Base-by-base conservation (phyloP, 1,140 invertebrate genomes). In the Neodiprion fabricii region DNA sequence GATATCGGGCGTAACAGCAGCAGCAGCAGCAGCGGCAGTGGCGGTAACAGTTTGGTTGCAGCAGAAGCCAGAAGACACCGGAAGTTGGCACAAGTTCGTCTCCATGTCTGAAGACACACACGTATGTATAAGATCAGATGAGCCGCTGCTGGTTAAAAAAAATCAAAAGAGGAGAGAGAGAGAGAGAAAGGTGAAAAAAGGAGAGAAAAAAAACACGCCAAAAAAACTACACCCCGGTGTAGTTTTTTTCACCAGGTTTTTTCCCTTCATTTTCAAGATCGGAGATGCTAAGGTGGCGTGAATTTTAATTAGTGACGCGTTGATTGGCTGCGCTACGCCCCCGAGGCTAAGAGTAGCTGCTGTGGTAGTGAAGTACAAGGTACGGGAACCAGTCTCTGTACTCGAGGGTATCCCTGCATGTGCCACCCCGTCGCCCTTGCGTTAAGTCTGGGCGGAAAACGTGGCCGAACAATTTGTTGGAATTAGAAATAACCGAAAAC, bases 221-320 rank as follows among this genome's bases (percentile, higher is more conserved):
- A 0, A 40, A 40, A 40, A 40, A 40, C 28, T 40, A 40, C 28
- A 40, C 67, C 50, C 50, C 17, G 47, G 40, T 28, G 17, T 53
- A 49, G 11, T 48, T 8, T 12, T 67, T 71, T 71, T 65, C 48
- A 28, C 17, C 70, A 23, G 17, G 5, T 28, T 50, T 70, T n/a
- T 74, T 67, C 68, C 28, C 47, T 71, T 72, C 48, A 47, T 72
- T 72, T 49, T 73, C 23, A 40, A 68, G 48, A 23, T 74, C 67
- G 28, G 48, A 28, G 50, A 48, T 48, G 68, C 48, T 72, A 53
- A 75, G 71, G 71, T 75, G 66, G 21, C 71, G 71, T 72, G 74
- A 72, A 72, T 72, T 61, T 72, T 72, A 75, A 75, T 72, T 75
- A 75, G 71, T 69, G 67, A 72, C 66, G 65, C 48, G 48, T 69